Evolutionary conservation across 2,797 vertebrate species (phyloP).

Genomic region (Carapus acus): DNA sequence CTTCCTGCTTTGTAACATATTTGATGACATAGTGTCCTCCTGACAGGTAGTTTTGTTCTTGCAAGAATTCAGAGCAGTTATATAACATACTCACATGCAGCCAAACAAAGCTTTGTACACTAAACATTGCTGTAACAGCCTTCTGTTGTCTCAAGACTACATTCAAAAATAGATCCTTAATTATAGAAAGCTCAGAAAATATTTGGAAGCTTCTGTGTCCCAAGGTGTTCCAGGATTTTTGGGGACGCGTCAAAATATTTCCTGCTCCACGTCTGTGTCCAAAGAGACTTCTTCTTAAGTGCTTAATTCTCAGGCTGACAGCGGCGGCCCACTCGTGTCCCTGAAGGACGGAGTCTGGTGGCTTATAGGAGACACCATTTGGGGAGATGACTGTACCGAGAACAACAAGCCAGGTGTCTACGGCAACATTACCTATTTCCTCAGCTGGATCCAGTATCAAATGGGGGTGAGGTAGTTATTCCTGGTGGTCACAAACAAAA

Average conservation of each 20-base stretch:
- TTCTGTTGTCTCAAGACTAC: no score
- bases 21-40: conserved; percentile 7
- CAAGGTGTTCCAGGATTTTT: not conserved
- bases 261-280: not conserved
- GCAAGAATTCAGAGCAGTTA: conserved; percentile 36
- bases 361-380: conserved; percentile 79
- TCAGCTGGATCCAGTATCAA: conserved; percentile 80
- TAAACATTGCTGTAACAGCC: not conserved
- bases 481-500: not conserved
- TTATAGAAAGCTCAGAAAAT: no score
- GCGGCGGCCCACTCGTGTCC: conserved; percentile 78
- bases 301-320: conserved; percentile 70
- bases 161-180: no score
- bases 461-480: conserved; percentile 74
- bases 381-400: conserved; percentile 72
- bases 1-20: not conserved
- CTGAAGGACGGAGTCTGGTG: conserved; percentile 74
- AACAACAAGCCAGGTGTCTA: conserved; percentile 75
- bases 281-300: not conserved
- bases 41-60: conserved; percentile 12
- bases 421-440: conserved; percentile 72
- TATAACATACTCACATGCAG: conserved; percentile 28
- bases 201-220: no score
- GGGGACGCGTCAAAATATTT: not conserved
- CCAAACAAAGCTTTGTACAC: conserved; percentile 35